Percentiles rank a stretch among this genome's conserved stretches.
Evolutionary conservation across 2,888 invertebrate species (phyloP).

Genomic region (Rotaria sp.): DNA sequence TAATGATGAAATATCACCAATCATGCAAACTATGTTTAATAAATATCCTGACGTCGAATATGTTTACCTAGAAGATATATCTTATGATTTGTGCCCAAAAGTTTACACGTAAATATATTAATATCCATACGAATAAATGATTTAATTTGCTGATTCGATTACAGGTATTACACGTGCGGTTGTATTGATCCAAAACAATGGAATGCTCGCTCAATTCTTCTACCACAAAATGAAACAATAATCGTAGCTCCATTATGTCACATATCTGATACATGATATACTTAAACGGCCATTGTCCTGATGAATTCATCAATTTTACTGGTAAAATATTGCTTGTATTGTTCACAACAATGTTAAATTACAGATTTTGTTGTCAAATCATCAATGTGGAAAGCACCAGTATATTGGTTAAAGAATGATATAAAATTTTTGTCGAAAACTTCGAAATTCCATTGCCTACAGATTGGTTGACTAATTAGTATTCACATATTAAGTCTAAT

Average conservation of each 20-base stretch:
- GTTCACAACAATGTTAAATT: not conserved
- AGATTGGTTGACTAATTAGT: not conserved
- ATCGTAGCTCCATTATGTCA: not conserved
- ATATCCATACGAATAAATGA: not conserved
- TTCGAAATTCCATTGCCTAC: not conserved
- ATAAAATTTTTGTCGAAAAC: not conserved
- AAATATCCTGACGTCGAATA: not conserved
- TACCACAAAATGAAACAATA: not conserved
- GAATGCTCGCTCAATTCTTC: not conserved
- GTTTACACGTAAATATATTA: not conserved
- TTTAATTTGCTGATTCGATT: no score
- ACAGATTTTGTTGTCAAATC: not conserved
- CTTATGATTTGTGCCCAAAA: not conserved
- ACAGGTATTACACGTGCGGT: not conserved
- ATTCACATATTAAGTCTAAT: not conserved
- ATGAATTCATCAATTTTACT: not conserved
- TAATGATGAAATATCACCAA: not conserved
- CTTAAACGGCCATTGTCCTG: not conserved
- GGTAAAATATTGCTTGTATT: not conserved
- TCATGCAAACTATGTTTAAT: not conserved
- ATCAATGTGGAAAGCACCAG: not conserved
- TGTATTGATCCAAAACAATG: not conserved
- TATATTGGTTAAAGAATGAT: not conserved
- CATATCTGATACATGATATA: not conserved
- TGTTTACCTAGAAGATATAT: not conserved